Evolutionary conservation across 2,888 invertebrate genomes (phyloP), one percentile per base, ranked within the genome.

Genomic region (Eulithis testata): DNA sequence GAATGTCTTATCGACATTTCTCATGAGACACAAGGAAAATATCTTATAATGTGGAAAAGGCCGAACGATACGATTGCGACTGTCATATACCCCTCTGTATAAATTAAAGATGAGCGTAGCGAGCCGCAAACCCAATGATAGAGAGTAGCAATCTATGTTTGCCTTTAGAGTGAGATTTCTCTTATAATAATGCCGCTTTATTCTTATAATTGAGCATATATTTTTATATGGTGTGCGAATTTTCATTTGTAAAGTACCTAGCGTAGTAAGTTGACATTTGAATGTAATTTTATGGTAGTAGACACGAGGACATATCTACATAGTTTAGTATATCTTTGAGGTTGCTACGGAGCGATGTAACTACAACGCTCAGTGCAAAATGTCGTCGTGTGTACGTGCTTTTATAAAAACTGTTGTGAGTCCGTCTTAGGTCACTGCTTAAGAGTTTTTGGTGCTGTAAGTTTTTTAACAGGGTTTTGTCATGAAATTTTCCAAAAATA

Each of bases 211-310:
- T 73, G 74, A 75, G 73, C 70, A 62, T 72, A 76, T 80, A 76
- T 80, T 79, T 79, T 81, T 81, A 71, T 78, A 80, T 72, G 58
- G 63, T 72, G 68, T 73, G 66, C 74, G 53, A 66, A 68, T 66
- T 66, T 62, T 59, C 12, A 65, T 65, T 65, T 60, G 56, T 64
- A 66, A 70, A 69, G 14, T 44, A 7, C 54, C 50, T 51, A 21
- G 21, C 21, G 21, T 21, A 21, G 21, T 52, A 49, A 49, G 14
- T 21, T 54, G 12, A 37, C 44, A 44, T 44, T 31, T 43, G 40
- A 31, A 44, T 27, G n/a, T 44, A 44, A 37, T n/a, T 31, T 51
- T 52, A 52, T n/a, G 40, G 8, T 40, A 40, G 40, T 40, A 31
- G 31, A 40, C 40, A 8, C 9, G 9, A 40, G 8, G 9, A 31